A percentile compares a stretch with the other conserved stretches of the same genome.
These are phyloP conservation scores for Gymnogyps californianus DNA, from an alignment of 2,113 vertebrate genomes.

Conservation along the genomic window DNA sequence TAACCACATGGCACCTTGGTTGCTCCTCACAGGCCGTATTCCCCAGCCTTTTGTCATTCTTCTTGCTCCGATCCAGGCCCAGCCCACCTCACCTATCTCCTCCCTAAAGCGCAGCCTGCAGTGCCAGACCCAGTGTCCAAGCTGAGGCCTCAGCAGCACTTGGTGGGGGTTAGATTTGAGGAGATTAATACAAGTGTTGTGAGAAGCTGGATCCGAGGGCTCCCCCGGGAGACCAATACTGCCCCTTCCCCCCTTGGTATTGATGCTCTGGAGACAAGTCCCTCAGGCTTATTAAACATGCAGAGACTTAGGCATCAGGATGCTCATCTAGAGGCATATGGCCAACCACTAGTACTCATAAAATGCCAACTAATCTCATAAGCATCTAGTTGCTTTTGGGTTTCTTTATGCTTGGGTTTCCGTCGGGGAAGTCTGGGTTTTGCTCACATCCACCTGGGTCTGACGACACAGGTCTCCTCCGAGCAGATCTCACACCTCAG, in stretches of 20 bases:
- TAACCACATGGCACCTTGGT: not conserved
- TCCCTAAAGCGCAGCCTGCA: not conserved
- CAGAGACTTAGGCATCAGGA: not conserved
- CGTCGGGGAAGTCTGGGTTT: not conserved
- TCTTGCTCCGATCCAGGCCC: not conserved
- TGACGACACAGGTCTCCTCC: not conserved
- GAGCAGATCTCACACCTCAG: not conserved
- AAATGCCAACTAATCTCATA: not conserved
- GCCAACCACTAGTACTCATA: not conserved
- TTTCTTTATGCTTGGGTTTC: not conserved
- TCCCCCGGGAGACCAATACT: rapidly evolving
- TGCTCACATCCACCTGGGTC: not conserved
- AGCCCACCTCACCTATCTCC: not conserved
- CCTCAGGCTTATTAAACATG: not conserved
- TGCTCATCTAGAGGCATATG: not conserved
- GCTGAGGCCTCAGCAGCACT: not conserved
- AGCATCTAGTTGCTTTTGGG: not conserved
- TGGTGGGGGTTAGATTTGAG: not conserved
- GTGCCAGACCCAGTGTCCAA: not conserved
- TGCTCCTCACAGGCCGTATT: not conserved
- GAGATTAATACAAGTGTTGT: rapidly evolving
- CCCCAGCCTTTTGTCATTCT: not conserved
- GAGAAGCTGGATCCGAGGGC: not conserved
- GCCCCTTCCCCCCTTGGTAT: not conserved
- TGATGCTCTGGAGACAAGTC: not conserved